A percentile compares a stretch with the other conserved stretches of the same genome.
These are phyloP conservation scores for Cottus gobio DNA, from an alignment of 2,113 vertebrate species.

Conservation along the genomic window DNA sequence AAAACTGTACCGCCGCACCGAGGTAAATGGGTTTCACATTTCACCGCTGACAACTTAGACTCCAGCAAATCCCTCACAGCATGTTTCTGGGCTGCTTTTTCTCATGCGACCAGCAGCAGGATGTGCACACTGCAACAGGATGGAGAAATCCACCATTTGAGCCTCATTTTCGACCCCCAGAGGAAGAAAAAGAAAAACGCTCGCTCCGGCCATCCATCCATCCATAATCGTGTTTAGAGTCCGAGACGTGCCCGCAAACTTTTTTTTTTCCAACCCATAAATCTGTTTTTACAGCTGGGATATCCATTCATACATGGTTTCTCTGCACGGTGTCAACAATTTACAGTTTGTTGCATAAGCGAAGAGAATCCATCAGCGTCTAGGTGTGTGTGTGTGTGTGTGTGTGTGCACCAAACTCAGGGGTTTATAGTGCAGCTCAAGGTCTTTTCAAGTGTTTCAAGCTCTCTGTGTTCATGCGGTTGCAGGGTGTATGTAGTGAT, in stretches of 20 bases:
- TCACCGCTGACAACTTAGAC: conserved; percentile 28
- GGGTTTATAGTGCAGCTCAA: conserved; percentile 28
- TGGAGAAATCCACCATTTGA: conserved; percentile 23
- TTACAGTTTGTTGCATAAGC: conserved; percentile 43
- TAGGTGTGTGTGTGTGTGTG: background rate
- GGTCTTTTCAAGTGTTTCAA: conserved; percentile 16
- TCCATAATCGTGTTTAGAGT: conserved; percentile 46
- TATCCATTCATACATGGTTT: conserved; percentile 31
- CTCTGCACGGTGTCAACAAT: conserved; percentile 20
- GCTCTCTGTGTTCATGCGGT: background rate
- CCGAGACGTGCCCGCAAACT: conserved; percentile 27
- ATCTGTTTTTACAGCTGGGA: conserved; percentile 61
- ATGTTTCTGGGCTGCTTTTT: conserved; percentile 34
- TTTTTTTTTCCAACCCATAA: conserved; percentile 52
- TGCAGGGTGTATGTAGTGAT: background rate
- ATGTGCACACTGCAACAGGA: conserved; percentile 18
- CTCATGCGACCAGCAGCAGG: conserved; percentile 27
- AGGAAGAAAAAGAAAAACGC: conserved; percentile 35
- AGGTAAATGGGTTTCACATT: conserved; percentile 51
- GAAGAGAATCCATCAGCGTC: conserved; percentile 13
- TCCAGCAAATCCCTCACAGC: conserved; percentile 20
- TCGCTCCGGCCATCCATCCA: conserved; percentile 31
- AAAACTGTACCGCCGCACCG: conserved; percentile 17
- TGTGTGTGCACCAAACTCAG: background rate
- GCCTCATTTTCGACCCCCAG: conserved; percentile 42